Base-by-base conservation (phyloP, 1,140 invertebrate species). In the Meteorus sp. region DNA sequence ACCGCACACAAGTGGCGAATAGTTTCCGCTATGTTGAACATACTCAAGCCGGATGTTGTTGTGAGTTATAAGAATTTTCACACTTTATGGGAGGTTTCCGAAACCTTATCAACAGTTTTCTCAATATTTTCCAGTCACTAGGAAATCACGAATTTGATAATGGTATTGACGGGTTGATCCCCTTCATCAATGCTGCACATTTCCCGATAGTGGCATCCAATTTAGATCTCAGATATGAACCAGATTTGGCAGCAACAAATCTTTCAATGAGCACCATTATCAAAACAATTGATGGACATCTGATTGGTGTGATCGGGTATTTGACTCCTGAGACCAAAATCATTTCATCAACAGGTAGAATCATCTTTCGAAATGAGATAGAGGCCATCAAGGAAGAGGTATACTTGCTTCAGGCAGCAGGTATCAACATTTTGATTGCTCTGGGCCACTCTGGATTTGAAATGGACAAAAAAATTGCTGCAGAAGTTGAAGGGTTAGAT, bases 71-170 rank as follows among this genome's bases (percentile, higher is more conserved):
- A n/a, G n/a, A n/a, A n/a, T n/a, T n/a, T n/a, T n/a, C n/a, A n/a
- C n/a, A n/a, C n/a, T n/a, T n/a, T n/a, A n/a, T n/a, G n/a, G n/a
- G n/a, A n/a, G n/a, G n/a, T n/a, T n/a, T n/a, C n/a, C n/a, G n/a
- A n/a, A n/a, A n/a, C n/a, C n/a, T n/a, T n/a, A n/a, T n/a, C n/a
- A n/a, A n/a, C n/a, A n/a, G n/a, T n/a, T n/a, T n/a, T n/a, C n/a
- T n/a, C n/a, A n/a, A n/a, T n/a, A n/a, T 25, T 25, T 3, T 35
- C 17, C 76, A 95, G 93, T 88, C 88, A n/a, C 79, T 97, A 51
- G 95, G 95, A 19, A 98, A 97, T 70, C 95, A 97, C 68, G 95
- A 98, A 77, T 96, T 98, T 69, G 95, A 97, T 72, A 85, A 91
- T 54, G 90, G 90, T 0, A 79, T 92, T 0, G 72, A 75, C 0